Conservation (phyloP, 2,113 vertebrate species). For the Otis tarda region DNA sequence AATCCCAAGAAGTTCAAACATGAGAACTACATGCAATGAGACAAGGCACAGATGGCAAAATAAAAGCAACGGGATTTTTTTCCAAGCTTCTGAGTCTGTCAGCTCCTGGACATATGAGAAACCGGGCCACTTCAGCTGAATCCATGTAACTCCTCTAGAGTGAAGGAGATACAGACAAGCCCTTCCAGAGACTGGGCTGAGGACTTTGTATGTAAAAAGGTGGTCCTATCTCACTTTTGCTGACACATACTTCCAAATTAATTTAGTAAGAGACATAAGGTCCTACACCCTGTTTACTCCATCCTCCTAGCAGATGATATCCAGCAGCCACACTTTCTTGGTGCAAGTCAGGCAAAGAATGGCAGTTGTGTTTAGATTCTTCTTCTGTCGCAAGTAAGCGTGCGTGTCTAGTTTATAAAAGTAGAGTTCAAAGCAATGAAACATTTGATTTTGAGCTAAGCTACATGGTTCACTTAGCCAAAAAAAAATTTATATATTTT, state of each 20-base stretch:
- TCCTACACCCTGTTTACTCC: background rate
- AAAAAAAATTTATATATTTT: background rate
- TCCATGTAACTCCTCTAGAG: background rate
- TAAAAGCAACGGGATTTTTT: background rate
- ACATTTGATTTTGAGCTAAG: background rate
- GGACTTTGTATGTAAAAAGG: background rate
- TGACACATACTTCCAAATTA: background rate
- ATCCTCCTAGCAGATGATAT: background rate
- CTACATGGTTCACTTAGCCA: background rate
- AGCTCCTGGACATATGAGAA: background rate
- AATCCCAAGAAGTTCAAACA: background rate
- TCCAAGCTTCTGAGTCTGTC: background rate
- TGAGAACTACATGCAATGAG: background rate
- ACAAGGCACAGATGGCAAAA: constrained; percentile 6
- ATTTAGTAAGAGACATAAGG: background rate
- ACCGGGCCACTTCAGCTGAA: background rate
- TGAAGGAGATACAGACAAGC: background rate
- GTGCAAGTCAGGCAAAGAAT: background rate
- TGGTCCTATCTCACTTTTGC: background rate
- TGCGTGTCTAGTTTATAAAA: background rate
- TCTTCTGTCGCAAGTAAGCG: background rate
- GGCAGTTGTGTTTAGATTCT: background rate
- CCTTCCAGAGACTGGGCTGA: background rate
- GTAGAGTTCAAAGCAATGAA: background rate
- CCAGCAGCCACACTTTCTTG: background rate